Evolutionary conservation across 2,113 vertebrate species (phyloP).

Genomic region (Myanophis thanlyinensis): DNA sequence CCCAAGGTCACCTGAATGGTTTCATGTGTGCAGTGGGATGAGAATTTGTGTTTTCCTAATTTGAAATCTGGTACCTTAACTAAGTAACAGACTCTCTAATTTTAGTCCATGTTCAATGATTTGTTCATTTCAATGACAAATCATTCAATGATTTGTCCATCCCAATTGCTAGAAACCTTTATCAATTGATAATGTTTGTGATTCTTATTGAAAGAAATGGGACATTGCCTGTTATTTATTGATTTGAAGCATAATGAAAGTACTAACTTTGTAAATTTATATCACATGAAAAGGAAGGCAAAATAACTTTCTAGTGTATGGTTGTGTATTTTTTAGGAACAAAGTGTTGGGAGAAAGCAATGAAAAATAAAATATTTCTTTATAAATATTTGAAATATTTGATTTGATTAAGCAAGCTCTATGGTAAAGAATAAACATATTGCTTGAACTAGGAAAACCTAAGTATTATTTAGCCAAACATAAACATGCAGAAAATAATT

Average conservation of each 20-base stretch:
- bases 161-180: not conserved
- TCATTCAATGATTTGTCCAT: not conserved
- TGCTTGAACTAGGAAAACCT: not conserved
- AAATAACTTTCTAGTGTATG: not conserved
- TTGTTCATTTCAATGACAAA: not conserved
- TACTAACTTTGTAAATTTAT: not conserved
- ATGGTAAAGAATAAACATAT: not conserved
- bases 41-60: not conserved
- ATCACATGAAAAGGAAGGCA: not conserved
- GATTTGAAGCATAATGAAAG: not conserved
- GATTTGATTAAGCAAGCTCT: not conserved
- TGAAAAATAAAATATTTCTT: not conserved
- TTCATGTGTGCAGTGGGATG: not conserved
- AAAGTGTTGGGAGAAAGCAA: not conserved
- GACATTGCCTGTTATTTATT: not conserved
- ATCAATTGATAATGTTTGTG: not conserved
- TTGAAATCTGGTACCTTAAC: not conserved
- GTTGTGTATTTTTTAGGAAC: not conserved
- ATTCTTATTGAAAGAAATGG: not conserved
- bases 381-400: not conserved
- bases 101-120: not conserved
- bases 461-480: not conserved
- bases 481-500: not conserved
- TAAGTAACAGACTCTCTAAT: not conserved
- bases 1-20: not conserved